phyloP scores from a whole-genome alignment of 2,797 vertebrate genomes.

The Anisognathus igniventris region DNA sequence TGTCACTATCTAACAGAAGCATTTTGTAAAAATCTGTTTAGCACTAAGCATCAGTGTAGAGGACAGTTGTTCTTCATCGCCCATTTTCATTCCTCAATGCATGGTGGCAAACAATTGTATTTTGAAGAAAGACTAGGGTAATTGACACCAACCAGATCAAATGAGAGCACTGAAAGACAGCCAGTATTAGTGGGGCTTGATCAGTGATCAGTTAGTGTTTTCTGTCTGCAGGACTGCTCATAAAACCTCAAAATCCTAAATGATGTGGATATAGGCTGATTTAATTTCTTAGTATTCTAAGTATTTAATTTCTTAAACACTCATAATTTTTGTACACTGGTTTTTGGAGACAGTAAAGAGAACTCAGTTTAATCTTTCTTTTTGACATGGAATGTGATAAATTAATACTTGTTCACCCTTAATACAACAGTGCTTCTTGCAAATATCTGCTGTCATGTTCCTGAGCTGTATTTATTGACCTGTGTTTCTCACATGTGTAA shows the following conservation, averaged over 20 bases:
- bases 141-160: background rate
- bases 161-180: background rate
- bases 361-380: background rate
- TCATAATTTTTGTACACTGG: background rate
- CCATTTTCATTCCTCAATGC: background rate
- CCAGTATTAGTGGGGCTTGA: background rate
- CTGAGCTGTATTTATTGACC: background rate
- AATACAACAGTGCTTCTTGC: background rate
- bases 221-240: background rate
- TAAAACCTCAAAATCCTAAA: background rate
- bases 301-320: background rate
- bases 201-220: background rate
- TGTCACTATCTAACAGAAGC: background rate
- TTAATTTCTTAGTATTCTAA: background rate
- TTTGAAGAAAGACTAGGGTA: background rate
- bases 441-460: background rate
- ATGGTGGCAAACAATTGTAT: background rate
- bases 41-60: background rate
- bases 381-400: background rate
- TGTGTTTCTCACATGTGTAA: background rate
- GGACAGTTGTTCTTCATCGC: background rate
- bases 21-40: background rate
- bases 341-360: background rate
- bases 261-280: background rate
- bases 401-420: background rate